Evolutionary conservation across 2,113 vertebrate genomes (phyloP).

Genomic region (Agapornis roseicollis): DNA sequence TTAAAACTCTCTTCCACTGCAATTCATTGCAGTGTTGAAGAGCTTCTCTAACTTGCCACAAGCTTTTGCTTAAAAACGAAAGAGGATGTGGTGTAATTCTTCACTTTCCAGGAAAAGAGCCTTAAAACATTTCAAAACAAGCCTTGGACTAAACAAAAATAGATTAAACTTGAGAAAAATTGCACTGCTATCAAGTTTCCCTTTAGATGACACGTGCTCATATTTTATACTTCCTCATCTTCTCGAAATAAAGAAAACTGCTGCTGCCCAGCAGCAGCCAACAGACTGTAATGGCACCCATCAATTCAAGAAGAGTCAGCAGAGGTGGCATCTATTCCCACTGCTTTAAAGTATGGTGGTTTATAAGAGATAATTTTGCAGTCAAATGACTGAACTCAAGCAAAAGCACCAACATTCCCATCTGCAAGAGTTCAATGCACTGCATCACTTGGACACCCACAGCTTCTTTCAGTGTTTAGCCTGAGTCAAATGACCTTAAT

Average conservation of each 20-base stretch:
- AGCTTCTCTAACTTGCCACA: neutral
- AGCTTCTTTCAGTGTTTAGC: neutral
- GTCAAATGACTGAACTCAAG: neutral
- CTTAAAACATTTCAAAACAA: conserved; percentile 4
- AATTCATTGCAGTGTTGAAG: neutral
- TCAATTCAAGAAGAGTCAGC: neutral
- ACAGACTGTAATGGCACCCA: neutral
- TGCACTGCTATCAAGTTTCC: neutral
- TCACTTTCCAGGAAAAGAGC: conserved; percentile 10
- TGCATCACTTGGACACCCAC: neutral
- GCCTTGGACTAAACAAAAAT: neutral
- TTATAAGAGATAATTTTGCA: neutral
- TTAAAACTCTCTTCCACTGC: neutral
- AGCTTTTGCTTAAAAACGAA: neutral
- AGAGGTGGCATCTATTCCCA: neutral
- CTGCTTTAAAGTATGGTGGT: neutral
- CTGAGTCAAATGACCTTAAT: neutral
- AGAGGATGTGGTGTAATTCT: neutral
- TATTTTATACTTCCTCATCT: conserved; percentile 4
- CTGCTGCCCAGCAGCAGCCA: neutral
- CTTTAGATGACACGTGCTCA: neutral
- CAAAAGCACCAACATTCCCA: neutral
- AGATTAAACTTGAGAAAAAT: neutral
- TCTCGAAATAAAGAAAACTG: neutral
- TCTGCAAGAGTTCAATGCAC: neutral